Evolutionary conservation across 2,113 vertebrate species (phyloP).

Genomic region (Prionailurus bengalensis): DNA sequence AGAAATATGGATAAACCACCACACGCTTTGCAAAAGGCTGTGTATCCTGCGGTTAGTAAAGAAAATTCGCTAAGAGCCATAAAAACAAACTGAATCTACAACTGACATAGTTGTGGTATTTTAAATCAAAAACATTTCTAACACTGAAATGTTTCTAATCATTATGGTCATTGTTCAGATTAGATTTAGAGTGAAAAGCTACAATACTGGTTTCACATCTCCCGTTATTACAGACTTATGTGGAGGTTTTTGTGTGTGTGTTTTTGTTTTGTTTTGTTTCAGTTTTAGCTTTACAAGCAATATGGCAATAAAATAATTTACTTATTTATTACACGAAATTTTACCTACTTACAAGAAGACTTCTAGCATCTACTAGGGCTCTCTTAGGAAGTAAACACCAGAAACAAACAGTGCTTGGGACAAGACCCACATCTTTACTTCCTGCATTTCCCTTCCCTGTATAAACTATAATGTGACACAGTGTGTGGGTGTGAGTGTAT

Average conservation of each 20-base stretch:
- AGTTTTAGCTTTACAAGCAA: neutral
- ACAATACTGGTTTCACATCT: neutral
- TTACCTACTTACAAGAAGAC: neutral
- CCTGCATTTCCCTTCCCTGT: too few relatives aligned
- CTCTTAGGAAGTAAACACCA: neutral
- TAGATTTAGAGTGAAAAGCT: neutral
- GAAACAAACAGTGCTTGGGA: neutral
- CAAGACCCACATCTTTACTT: neutral
- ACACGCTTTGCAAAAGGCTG: neutral
- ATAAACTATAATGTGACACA: neutral
- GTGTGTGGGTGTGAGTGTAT: neutral
- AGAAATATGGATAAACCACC: neutral
- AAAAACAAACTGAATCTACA: neutral
- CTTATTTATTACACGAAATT: neutral
- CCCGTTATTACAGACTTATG: neutral
- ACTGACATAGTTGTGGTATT: neutral
- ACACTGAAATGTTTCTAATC: neutral
- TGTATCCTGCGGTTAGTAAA: neutral
- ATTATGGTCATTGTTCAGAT: neutral
- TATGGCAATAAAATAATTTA: neutral
- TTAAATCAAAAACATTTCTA: constrained; percentile 13
- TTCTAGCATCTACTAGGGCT: neutral
- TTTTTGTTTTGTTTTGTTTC: neutral
- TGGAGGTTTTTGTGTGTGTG: too few relatives aligned
- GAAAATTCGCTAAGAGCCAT: neutral